These are phyloP conservation scores for Gibbula magus DNA, from an alignment of 2,888 invertebrate genomes.

Conservation along the genomic window DNA sequence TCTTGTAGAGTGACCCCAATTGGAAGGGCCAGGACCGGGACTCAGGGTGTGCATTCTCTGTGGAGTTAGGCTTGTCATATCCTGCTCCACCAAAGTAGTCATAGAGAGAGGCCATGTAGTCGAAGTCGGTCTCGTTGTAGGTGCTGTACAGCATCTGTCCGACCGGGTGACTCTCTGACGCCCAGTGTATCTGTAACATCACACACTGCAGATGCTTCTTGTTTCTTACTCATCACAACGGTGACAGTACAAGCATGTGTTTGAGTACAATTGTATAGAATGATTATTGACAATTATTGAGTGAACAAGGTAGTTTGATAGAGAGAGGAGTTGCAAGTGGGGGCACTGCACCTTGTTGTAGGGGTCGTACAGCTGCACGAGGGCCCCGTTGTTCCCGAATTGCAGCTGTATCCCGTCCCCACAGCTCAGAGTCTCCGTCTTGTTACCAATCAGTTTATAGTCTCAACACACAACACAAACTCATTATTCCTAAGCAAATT, in stretches of 20 bases:
- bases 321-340: background rate
- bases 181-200: conserved; percentile 51
- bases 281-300: background rate
- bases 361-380: conserved; percentile 54
- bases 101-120: conserved; percentile 59
- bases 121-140: conserved; percentile 66
- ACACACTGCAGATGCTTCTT: too few species aligned
- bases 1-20: conserved; percentile 44
- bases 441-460: conserved; percentile 33
- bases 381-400: conserved; percentile 50
- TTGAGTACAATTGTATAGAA: background rate
- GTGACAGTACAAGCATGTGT: too few species aligned
- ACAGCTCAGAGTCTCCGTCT: conserved; percentile 39
- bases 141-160: conserved; percentile 63
- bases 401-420: conserved; percentile 49
- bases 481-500: background rate
- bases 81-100: conserved; percentile 56
- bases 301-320: background rate
- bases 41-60: conserved; percentile 60
- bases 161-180: conserved; percentile 41
- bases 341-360: conserved; percentile 47
- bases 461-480: conserved; percentile 22
- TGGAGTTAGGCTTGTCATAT: conserved; percentile 66
- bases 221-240: too few species aligned
- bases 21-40: conserved; percentile 57